Evolutionary conservation across 2,797 vertebrate genomes (phyloP), one percentile per base, ranked within the genome.

Genomic region (Gallirallus australis): DNA sequence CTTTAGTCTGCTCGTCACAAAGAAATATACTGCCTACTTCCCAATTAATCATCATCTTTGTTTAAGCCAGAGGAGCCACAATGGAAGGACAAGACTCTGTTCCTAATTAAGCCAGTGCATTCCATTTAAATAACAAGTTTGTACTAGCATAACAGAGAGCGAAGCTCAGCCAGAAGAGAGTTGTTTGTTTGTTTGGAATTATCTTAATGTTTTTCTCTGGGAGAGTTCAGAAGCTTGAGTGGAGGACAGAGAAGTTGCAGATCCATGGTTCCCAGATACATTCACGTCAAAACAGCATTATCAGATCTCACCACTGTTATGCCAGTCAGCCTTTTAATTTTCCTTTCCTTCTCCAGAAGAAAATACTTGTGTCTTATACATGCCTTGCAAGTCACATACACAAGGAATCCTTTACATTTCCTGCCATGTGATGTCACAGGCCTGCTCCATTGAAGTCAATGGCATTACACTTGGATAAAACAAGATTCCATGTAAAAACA

Each of bases 181-280:
- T 57, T 93, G 92, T 93, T 95, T 96, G 91, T 96, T 96, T 96
- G 94, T 90, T 93, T 96, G 85, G 75, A 93, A 85, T 96, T 90
- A 94, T 95, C 86, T 82, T 88, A 94, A 23, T 92, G 69, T 89
- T 95, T 90, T 94, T 95, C 78, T 91, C 78, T 81, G 88, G 78
- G 59, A 95, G 71, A 90, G 93, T 91, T 95, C 92, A 95, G 94
- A 82, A 78, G 83, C 94, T 89, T 69, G 86, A 82, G 78, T 69
- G 68, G 69, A 91, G 18, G 37, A 90, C 2, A 77, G 48, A 93
- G 71, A 75, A 80, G 23, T 25, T 85, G 53, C 83, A 89, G 85
- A 89, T 65, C 84, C 64, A 17, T 20, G 40, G 53, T 72, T 95
- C 68, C 72, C 86, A 71, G 61, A 82, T 52, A 93, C 7, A 85